phyloP scores from a whole-genome alignment of 2,113 vertebrate genomes.

The Notechis scutatus region DNA sequence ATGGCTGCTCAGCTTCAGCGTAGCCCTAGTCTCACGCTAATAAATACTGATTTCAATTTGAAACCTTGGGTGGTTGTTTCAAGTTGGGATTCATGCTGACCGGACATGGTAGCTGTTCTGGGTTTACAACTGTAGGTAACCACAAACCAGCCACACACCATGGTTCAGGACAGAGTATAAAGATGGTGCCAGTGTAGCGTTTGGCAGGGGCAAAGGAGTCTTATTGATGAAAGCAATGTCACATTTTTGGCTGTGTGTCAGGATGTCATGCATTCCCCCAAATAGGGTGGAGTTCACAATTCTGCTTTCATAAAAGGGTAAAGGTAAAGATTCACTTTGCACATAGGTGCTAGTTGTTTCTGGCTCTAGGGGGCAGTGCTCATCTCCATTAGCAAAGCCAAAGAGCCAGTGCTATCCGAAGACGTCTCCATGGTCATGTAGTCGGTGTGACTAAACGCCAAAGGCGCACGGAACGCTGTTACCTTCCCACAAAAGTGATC shows the following conservation, averaged over 20 bases:
- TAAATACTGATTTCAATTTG: background rate
- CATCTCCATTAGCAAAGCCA: no score
- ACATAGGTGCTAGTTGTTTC: no score
- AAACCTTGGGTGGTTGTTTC: background rate
- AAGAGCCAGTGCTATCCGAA: no score
- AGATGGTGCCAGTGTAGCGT: background rate
- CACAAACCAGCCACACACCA: background rate
- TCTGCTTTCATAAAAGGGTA: background rate
- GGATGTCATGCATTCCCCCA: background rate
- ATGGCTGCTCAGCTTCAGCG: background rate
- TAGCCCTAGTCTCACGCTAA: background rate
- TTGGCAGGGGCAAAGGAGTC: background rate
- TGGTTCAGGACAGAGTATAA: background rate
- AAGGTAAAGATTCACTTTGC: no score
- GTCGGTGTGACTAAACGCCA: no score
- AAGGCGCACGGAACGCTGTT: no score
- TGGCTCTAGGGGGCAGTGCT: no score
- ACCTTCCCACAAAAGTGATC: no score
- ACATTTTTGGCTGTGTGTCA: background rate
- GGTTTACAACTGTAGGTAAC: background rate
- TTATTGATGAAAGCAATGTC: background rate
- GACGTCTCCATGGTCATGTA: no score
- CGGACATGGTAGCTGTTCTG: background rate
- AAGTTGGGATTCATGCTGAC: background rate
- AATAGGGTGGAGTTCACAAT: background rate